Conservation (phyloP, 35 echinoderm and acorn worm genomes). For the Chiridota heheva region DNA sequence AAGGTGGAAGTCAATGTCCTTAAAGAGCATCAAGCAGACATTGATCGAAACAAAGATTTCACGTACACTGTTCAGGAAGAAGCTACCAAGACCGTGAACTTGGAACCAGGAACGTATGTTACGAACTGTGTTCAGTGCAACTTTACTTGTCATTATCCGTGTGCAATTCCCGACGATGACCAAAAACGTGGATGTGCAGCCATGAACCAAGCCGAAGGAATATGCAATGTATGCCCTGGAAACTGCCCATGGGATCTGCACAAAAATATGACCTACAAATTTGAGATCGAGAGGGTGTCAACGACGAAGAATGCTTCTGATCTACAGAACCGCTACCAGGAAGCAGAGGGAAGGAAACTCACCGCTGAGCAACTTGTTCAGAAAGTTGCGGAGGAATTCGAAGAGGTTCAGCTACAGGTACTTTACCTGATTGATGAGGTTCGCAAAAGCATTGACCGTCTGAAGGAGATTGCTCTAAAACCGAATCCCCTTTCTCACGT, state of each 20-base stretch:
- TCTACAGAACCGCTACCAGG: slow-evolving; percentile 50
- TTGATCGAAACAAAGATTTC: slow-evolving; percentile 27
- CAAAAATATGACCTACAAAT: slow-evolving; percentile 62
- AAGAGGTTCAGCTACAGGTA: slow-evolving; percentile 32
- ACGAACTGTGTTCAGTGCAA: slow-evolving; percentile 43
- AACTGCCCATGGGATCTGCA: slow-evolving; percentile 60
- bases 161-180: slow-evolving; percentile 13
- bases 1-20: slow-evolving; percentile 26
- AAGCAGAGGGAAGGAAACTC: slow-evolving; percentile 56
- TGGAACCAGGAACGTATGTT: slow-evolving; percentile 6
- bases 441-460: slow-evolving; percentile 49
- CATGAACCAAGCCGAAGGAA: slow-evolving; percentile 10
- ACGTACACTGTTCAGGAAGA: slow-evolving; percentile 45
- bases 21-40: slow-evolving; percentile 43
- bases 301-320: slow-evolving; percentile 25
- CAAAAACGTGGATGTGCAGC: slow-evolving; percentile 3
- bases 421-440: slow-evolving; percentile 34
- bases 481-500: slow-evolving; percentile 61
- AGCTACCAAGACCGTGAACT: neutral
- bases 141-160: slow-evolving; percentile 38
- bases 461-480: slow-evolving; percentile 58
- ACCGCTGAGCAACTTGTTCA: slow-evolving; percentile 57
- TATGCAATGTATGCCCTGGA: slow-evolving; percentile 40
- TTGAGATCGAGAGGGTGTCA: slow-evolving; percentile 33
- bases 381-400: slow-evolving; percentile 57